These are phyloP conservation scores for Centropyge bicolor DNA, from an alignment of 2,797 vertebrate genomes.

Conservation along the genomic window DNA sequence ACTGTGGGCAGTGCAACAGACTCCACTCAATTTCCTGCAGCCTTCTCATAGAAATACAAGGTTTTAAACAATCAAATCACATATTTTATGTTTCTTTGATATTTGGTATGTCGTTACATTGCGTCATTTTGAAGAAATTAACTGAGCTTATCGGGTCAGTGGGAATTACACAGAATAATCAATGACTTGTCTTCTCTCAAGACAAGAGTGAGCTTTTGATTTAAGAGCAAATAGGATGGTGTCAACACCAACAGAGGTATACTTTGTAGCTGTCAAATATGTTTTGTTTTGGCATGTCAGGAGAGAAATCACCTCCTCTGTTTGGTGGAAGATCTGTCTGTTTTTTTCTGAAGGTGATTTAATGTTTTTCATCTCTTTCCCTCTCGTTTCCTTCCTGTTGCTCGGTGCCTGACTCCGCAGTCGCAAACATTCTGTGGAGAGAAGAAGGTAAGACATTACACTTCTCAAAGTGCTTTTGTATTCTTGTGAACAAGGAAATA, in stretches of 20 bases:
- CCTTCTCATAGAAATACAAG: slow-evolving; percentile 6
- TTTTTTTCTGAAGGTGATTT: slow-evolving; percentile 39
- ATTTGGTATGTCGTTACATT: slow-evolving; percentile 42
- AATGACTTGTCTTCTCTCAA: slow-evolving; percentile 31
- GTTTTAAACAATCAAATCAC: slow-evolving; percentile 15
- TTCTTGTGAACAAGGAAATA: slow-evolving; percentile 41
- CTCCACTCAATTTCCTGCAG: background rate
- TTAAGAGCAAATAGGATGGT: slow-evolving; percentile 39
- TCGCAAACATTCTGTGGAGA: slow-evolving; percentile 84
- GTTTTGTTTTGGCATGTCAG: slow-evolving; percentile 39
- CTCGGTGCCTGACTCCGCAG: slow-evolving; percentile 63
- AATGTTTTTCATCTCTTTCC: slow-evolving; percentile 20
- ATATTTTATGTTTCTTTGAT: slow-evolving; percentile 32
- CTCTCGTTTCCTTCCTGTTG: background rate
- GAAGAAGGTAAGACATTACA: slow-evolving; percentile 80
- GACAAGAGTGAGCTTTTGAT: slow-evolving; percentile 45
- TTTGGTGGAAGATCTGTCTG: slow-evolving; percentile 25
- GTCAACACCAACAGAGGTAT: slow-evolving; percentile 36
- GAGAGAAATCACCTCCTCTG: slow-evolving; percentile 34
- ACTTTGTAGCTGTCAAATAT: slow-evolving; percentile 49
- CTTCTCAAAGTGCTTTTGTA: slow-evolving; percentile 21
- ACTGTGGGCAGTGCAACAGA: background rate
- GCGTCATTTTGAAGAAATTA: slow-evolving; percentile 37
- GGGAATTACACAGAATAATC: slow-evolving; percentile 56
- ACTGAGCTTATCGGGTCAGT: slow-evolving; percentile 8